Base-by-base conservation (phyloP, 2,113 vertebrate genomes). In the Mus pahari region DNA sequence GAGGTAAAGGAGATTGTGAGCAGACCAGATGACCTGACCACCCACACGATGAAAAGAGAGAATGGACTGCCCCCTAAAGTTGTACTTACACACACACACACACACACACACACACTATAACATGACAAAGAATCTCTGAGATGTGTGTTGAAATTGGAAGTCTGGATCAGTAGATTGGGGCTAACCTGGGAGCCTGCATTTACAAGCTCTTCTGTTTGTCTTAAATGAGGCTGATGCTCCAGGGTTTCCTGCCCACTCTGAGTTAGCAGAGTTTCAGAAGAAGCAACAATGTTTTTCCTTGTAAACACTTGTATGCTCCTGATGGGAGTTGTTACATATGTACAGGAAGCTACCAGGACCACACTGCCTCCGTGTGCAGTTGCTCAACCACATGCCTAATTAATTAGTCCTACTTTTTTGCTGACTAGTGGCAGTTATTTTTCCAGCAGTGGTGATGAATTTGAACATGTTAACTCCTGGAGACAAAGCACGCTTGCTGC, bases 61-160 rank as follows among this genome's bases (percentile, higher is more conserved):
- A 58, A 82, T 10, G 45, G 36, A n/a, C 5, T 82, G 13, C 20
- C 79, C 5, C 20, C n/a, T 22, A 22, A n/a, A 28, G 22, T 75
- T 75, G 10, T 75, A 45, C 39, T 42, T 24, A 68, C 66, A 68
- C 66, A 68, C 66, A 70, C 68, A 70, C 64, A 66, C 70, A 68
- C 64, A 68, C 66, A 68, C 66, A 70, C 68, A 70, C 68, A 70
- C 68, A 66, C 64, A 13, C 28, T 3, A 26, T 26, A 64, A 62
- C 60, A 62, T 33, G 50, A 33, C 53, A 70, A 58, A 88, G 16
- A 84, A 73, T 90, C 75, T 75, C 31, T 50, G 82, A 83, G 58
- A 3, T 6, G n/a, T 14, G 31, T 66, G 39, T 89, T 89, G 88
- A 94, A 62, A 95, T 58, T 64, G 8, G 95, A 68, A 92, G 39